Conservation (phyloP, 2,888 invertebrate species). For the Pyrocoelia pectoralis region DNA sequence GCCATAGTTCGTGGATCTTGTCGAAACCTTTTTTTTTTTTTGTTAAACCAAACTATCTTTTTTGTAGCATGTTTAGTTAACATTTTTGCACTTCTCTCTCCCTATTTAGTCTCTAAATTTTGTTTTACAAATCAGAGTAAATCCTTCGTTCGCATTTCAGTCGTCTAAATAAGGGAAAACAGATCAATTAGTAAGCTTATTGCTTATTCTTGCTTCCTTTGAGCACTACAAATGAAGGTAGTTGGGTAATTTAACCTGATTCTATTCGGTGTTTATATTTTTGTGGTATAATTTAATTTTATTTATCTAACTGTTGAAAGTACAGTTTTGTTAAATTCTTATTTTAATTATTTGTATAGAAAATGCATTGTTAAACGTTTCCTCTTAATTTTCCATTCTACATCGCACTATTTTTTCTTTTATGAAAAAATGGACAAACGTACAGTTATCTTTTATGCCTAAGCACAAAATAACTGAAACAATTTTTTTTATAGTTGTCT, state of each 20-base stretch:
- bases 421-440: not conserved
- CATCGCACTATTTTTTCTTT: not conserved
- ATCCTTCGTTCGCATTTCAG: too few species aligned
- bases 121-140: too few species aligned
- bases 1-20: conserved; percentile 4
- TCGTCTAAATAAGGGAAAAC: too few species aligned
- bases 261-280: conserved; percentile 12
- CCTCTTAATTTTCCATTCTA: conserved; percentile 4
- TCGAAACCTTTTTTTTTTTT: conserved; percentile 3
- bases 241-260: not conserved
- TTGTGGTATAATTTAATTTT: conserved; percentile 15
- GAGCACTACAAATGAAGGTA: too few species aligned
- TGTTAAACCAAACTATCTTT: conserved; percentile 6
- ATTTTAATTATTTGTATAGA: conserved; percentile 11
- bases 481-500: conserved; percentile 43
- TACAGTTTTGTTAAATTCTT: conserved; percentile 19
- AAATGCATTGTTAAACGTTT: conserved; percentile 16
- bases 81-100: too few species aligned
- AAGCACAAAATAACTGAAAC: conserved; percentile 18
- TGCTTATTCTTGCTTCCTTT: too few species aligned
- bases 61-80: too few species aligned
- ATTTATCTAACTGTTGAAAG: not conserved
- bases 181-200: too few species aligned
- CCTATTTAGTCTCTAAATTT: too few species aligned
- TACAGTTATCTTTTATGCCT: conserved; percentile 8